phyloP scores from a whole-genome alignment of 2,113 vertebrate genomes.

The Cebus imitator region DNA sequence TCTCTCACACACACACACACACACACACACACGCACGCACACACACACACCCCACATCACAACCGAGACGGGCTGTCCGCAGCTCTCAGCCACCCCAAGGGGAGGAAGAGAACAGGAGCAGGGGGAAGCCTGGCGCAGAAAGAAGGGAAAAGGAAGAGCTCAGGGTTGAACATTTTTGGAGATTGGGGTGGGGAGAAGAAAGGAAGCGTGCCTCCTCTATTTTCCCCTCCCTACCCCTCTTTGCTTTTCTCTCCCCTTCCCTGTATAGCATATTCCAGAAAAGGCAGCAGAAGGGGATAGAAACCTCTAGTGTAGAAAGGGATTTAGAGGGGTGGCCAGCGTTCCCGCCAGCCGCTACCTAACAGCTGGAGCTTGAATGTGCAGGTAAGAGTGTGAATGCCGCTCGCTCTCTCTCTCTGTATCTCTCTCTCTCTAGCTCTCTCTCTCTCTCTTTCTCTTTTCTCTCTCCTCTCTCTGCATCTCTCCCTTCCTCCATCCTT shows the following conservation, averaged over 20 bases:
- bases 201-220: slow-evolving; percentile 39
- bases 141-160: slow-evolving; percentile 55
- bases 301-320: neutral
- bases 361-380: neutral
- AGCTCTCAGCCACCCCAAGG: slow-evolving; percentile 45
- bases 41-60: neutral
- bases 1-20: neutral
- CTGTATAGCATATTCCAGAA: slow-evolving; percentile 63
- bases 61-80: slow-evolving; percentile 54
- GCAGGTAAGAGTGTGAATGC: slow-evolving; percentile 42
- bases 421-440: neutral
- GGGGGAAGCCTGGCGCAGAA: slow-evolving; percentile 21
- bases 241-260: slow-evolving; percentile 15
- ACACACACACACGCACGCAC: neutral
- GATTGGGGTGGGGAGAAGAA: slow-evolving; percentile 46
- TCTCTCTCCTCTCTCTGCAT: neutral
- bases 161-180: slow-evolving; percentile 65
- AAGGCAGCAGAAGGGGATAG: slow-evolving; percentile 16
- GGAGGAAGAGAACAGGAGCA: slow-evolving; percentile 2
- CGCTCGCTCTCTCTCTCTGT: neutral
- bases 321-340: neutral
- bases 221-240: slow-evolving; percentile 57
- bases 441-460: neutral
- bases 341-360: neutral
- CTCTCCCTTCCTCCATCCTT: no score